These are phyloP conservation scores for Nemopilema nomurai DNA, from an alignment of 30 jellyfish, hydroid and myxozoan species.

Conservation along the genomic window DNA sequence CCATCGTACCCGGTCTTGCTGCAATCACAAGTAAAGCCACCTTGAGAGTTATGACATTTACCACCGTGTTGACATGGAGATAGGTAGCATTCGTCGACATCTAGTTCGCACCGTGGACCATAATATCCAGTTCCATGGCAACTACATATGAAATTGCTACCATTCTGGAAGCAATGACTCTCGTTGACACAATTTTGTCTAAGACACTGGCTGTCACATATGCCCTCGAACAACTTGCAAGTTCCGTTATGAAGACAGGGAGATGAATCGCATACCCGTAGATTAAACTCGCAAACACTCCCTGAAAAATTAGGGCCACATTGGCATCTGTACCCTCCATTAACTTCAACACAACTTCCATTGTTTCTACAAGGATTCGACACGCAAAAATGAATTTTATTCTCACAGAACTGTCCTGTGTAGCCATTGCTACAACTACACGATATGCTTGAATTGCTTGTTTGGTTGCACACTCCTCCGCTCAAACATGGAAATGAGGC, in stretches of 20 bases:
- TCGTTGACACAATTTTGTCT: conserved; percentile 33
- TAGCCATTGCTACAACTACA: conserved; percentile 35
- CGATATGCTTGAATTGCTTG: conserved; percentile 8
- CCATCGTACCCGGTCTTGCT: conserved; percentile 49
- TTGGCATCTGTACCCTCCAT: conserved; percentile 21
- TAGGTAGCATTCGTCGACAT: conserved; percentile 32
- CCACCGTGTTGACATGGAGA: conserved; percentile 48
- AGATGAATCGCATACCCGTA: conserved; percentile 1
- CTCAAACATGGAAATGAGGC: conserved; percentile 60
- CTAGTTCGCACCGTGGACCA: conserved; percentile 48
- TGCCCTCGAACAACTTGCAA: conserved; percentile 13
- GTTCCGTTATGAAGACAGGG: conserved; percentile 44
- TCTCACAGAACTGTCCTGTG: conserved; percentile 57
- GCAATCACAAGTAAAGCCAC: conserved; percentile 29
- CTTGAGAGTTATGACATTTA: conserved; percentile 17
- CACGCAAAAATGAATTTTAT: conserved; percentile 9
- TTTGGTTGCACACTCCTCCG: conserved; percentile 42
- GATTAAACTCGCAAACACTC: not conserved
- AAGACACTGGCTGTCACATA: conserved; percentile 19
- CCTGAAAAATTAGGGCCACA: conserved; percentile 30
- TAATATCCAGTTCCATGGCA: conserved; percentile 58
- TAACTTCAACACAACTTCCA: conserved; percentile 40
- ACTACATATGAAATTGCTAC: conserved; percentile 23
- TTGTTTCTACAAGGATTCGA: conserved; percentile 51
- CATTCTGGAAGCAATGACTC: conserved; percentile 30